These are phyloP conservation scores for Sinohyriopsis cumingii DNA, from an alignment of 2,888 invertebrate genomes.

Conservation along the genomic window DNA sequence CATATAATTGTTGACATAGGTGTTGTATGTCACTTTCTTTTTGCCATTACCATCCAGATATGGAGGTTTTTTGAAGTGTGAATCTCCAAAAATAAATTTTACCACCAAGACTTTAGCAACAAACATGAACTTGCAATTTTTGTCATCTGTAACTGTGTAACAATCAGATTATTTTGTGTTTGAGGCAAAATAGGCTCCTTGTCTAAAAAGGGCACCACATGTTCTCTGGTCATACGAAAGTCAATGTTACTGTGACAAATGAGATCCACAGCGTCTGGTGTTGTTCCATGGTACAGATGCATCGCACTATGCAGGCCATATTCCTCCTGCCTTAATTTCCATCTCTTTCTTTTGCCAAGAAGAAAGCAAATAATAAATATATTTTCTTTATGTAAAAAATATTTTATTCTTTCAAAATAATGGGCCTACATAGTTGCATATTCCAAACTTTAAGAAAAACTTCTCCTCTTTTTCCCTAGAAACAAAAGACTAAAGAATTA, in stretches of 20 bases:
- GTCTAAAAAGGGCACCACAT: constrained; percentile 42
- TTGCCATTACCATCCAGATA: constrained; percentile 24
- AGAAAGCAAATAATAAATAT: not conserved
- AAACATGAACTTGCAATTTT: too few relatives aligned
- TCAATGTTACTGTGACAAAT: constrained; percentile 48
- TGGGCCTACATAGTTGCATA: too few relatives aligned
- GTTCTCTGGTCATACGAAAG: constrained; percentile 38
- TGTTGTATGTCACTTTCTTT: constrained; percentile 44
- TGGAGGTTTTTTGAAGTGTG: constrained; percentile 73
- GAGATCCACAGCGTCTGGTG: constrained; percentile 28
- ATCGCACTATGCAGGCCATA: constrained; percentile 34
- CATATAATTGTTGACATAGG: constrained; percentile 37
- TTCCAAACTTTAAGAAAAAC: too few relatives aligned
- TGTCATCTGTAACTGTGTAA: too few relatives aligned
- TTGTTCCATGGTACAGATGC: constrained; percentile 46
- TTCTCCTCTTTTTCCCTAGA: too few relatives aligned
- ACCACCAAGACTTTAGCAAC: too few relatives aligned
- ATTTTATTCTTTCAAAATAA: too few relatives aligned
- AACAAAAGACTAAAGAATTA: too few relatives aligned
- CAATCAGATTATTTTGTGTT: constrained; percentile 36
- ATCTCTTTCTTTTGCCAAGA: constrained; percentile 35
- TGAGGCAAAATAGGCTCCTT: constrained; percentile 32
- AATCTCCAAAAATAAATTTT: constrained; percentile 15
- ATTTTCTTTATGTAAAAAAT: too few relatives aligned
- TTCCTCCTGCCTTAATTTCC: too few relatives aligned